Conservation (phyloP, 1,140 invertebrate genomes). For the Stenopsyche tienmushanensis region DNA sequence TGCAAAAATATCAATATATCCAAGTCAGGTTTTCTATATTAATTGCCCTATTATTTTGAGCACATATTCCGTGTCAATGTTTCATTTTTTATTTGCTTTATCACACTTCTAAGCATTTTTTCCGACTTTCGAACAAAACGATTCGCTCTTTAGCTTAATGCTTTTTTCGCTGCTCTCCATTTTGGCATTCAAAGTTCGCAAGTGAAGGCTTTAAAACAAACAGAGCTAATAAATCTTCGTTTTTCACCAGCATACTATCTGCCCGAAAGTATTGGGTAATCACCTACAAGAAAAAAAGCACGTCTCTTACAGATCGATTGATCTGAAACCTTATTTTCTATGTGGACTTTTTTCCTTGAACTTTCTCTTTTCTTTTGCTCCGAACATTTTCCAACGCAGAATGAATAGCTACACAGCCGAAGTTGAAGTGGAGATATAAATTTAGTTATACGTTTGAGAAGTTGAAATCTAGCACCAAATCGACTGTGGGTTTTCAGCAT, state of each 20-base stretch:
- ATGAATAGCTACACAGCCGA: background rate
- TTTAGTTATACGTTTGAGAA: too few relatives aligned
- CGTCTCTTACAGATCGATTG: slow-evolving; percentile 21
- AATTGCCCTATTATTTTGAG: too few relatives aligned
- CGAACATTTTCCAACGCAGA: background rate
- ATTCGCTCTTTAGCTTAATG: slow-evolving; percentile 22
- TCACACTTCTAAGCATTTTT: background rate
- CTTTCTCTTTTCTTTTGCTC: background rate
- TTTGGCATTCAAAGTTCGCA: slow-evolving; percentile 8
- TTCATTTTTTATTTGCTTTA: slow-evolving; percentile 11
- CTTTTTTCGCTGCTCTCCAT: slow-evolving; percentile 1
- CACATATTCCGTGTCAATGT: too few relatives aligned
- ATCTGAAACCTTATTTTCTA: background rate
- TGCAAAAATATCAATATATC: too few relatives aligned
- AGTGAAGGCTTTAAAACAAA: slow-evolving; percentile 21
- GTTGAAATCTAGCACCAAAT: background rate
- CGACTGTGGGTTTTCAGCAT: background rate
- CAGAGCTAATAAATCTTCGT: slow-evolving; percentile 30
- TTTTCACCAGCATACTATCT: slow-evolving; percentile 11
- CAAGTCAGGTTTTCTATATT: too few relatives aligned
- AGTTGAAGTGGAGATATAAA: too few relatives aligned
- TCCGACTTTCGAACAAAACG: slow-evolving; percentile 12
- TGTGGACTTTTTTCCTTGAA: background rate
- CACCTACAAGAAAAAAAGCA: slow-evolving; percentile 18
- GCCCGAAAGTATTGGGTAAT: slow-evolving; percentile 5